Evolutionary conservation across 2,888 invertebrate genomes (phyloP), one percentile per base, ranked within the genome.

Genomic region (Tetheella fluctuosa): DNA sequence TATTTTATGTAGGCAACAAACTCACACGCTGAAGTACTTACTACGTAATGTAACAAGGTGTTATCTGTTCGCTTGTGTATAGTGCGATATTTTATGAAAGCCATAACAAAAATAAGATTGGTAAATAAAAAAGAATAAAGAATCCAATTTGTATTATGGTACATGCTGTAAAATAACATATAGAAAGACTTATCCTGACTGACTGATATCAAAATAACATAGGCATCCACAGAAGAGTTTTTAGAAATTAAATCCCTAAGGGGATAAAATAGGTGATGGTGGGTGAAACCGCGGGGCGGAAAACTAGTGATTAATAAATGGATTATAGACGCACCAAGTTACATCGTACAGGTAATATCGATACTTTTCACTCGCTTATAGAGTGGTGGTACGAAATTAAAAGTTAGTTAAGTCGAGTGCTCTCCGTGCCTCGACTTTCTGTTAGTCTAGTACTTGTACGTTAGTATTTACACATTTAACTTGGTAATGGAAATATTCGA

Each of bases 381-480:
- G 54, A 65, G 63, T 57, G 25, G 42, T 20, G 48, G 48, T 48
- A 48, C 48, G 42, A 68, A 61, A 65, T 68, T 60, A 57, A 68
- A 68, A 68, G 61, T 68, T 68, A 52, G 52, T 68, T 68, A 63
- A 68, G 63, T 61, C 61, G 60, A 68, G 63, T 59, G 63, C 63
- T 28, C 63, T 68, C 48, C 52, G 64, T 48, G 20, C 20, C 20
- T 48, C 48, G 48, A 48, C 17, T 48, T 48, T 48, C 48, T 48
- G 48, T n/a, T 48, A 20, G 48, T 20, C 20, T 48, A 20, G 48
- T 48, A 48, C 6, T 15, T 20, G 20, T 20, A 8, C 6, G 0
- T 7, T n/a, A 20, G 20, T 42, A 42, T 42, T 42, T 30, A 2
- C 0, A 30, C 34, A 42, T 20, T 48, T 20, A 48, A 20, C 48